Evolutionary conservation across 2,888 invertebrate genomes (phyloP).

Genomic region (Strigamia crassipes): DNA sequence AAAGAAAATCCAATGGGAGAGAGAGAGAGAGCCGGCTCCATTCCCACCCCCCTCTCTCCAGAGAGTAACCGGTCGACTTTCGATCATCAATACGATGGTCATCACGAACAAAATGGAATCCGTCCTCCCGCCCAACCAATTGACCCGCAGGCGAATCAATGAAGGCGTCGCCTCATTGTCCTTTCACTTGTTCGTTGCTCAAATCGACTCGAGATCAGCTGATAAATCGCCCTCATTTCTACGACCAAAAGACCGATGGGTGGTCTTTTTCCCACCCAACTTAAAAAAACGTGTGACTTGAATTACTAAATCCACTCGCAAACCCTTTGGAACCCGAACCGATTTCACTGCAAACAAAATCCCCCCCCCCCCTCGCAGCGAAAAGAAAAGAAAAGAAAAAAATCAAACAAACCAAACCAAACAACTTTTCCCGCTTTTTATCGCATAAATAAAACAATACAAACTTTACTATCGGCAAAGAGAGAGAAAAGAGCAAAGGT

Average conservation of each 20-base stretch:
- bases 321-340: slow-evolving; percentile 4
- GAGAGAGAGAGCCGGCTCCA: not conserved
- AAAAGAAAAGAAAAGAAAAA: not conserved
- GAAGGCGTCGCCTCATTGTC: slow-evolving; percentile 42
- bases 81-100: slow-evolving; percentile 40
- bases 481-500: slow-evolving; percentile 17
- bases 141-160: slow-evolving; percentile 35
- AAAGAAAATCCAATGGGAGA: not conserved
- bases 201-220: slow-evolving; percentile 40
- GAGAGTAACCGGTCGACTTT: slow-evolving; percentile 7
- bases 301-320: not conserved
- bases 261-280: slow-evolving; percentile 27
- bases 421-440: not conserved
- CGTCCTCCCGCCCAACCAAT: slow-evolving; percentile 10
- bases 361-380: not conserved
- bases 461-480: slow-evolving; percentile 26
- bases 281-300: slow-evolving; percentile 31
- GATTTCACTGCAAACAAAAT: too few species aligned
- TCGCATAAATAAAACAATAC: not conserved
- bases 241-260: slow-evolving; percentile 29
- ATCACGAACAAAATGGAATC: slow-evolving; percentile 17
- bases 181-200: slow-evolving; percentile 23
- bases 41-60: not conserved
- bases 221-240: slow-evolving; percentile 34
- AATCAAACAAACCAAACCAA: not conserved